Evolutionary conservation across 2,888 invertebrate genomes (phyloP), one percentile per base, ranked within the genome.

Genomic region (Trissonchulus sp.): DNA sequence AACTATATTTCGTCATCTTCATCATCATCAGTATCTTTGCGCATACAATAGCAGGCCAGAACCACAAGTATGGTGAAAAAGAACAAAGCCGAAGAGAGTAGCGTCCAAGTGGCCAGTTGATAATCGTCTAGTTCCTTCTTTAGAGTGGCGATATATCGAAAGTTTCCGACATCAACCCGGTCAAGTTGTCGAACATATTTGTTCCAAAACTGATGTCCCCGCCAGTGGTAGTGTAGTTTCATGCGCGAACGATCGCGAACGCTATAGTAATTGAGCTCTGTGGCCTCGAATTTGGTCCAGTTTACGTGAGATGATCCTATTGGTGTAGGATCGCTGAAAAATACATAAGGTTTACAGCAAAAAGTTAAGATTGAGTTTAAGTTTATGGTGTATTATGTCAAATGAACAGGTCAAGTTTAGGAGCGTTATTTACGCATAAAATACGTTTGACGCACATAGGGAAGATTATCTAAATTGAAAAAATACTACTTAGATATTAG

Each of bases 21-120:
- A 69, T 83, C 83, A 69, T 83, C 82, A 37, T 83, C 83, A 0
- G 80, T 78, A 62, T 83, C 83, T 76, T 83, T 84, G 72, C 83
- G 76, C 28, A 83, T 84, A 77, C 84, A 84, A 75, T 84, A 84
- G 75, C 83, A 84, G 2, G 83, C 84, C 65, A 84, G 74, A 15
- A 83, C 83, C 72, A 84, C 83, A 35, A 84, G 80, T 63, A 84
- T 84, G 28, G 84, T 81, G 75, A 84, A 83, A 79, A 84, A 84
- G 78, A 84, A 84, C 18, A 83, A 77, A 1, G 84, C 81, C 74
- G 80, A 82, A 77, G 81, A 84, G 8, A 83, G 80, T 23, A 84
- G 79, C 79, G 83, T 80, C 77, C 83, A 84, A 1, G 84, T 84
- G 38, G 84, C 84, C 63, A 84, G 78, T 82, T 83, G 83, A 80